Evolutionary conservation across 2,113 vertebrate genomes (phyloP), one percentile per base, ranked within the genome.

Genomic region (Gopherus flavomarginatus): DNA sequence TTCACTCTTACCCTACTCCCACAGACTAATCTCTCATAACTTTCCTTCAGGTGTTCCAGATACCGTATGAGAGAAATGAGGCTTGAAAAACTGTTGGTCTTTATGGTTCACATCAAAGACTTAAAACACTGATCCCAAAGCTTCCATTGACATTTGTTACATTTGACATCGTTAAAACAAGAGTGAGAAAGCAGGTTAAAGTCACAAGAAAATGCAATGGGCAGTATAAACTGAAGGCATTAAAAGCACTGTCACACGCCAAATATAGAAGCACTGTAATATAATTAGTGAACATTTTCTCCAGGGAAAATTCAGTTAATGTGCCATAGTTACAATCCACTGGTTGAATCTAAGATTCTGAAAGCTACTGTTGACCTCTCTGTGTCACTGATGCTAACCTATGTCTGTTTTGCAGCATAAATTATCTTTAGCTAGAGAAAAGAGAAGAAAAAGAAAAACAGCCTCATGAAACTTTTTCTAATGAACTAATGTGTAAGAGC

Each of bases 221-320:
- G 82, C 93, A 80, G 69, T 81, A 47, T 91, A 54, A 96, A 57
- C 38, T 91, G 0, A 5, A 92, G 65, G 44, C 38, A 79, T 7
- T 50, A 85, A 86, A 80, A 54, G 49, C 53, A 72, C 6, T 38
- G 50, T 35, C 56, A 81, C 27, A 75, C 31, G 8, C 49, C 72
- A 81, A 94, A 85, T 79, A 85, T 57, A 85, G 52, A 90, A 91
- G 8, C 14, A 92, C 54, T 94, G 91, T 16, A 85, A 79, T 50
- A 14, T 50, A 93, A 94, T 89, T 87, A 83, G 38, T 94, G 54
- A 19, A 78, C 16, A 65, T n/a, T 53, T 85, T 95, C 59, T 96
- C 47, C 69, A 93, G 47, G 27, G 47, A n/a, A 90, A 91, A 94
- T 44, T 44, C 1, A 93, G 49, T 80, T 95, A 6, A 72, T 29